Evolutionary conservation across 2,113 vertebrate genomes (phyloP), one percentile per base, ranked within the genome.

Genomic region (Balaeniceps rex): DNA sequence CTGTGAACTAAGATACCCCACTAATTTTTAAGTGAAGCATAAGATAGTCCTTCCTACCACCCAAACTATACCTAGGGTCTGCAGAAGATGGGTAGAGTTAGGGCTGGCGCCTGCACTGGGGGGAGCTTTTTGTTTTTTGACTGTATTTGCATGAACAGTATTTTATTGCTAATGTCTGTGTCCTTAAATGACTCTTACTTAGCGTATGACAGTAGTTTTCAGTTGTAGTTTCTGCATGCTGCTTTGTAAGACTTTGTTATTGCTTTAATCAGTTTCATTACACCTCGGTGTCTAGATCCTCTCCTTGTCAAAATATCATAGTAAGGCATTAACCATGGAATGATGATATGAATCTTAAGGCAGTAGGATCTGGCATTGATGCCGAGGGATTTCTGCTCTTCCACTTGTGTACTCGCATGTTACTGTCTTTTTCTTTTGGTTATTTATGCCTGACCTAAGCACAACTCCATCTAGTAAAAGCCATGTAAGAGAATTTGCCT

Each of bases 221-320:
- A 97, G 84, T 95, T 96, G 95, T 96, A 96, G 79, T 94, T 96
- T 96, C 90, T 95, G 90, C 94, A 91, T 93, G 88, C 96, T 94
- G 95, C 83, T 93, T 94, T 93, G 93, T 97, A 97, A 97, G 96
- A 95, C 93, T 97, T 96, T 92, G 94, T 96, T 95, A 97, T 97
- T 97, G 92, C 89, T 96, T 96, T 97, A 97, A 96, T 96, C 93
- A 97, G 91, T 96, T 97, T 94, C 95, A 97, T 97, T 97, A 94
- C 96, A 97, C 95, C 90, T 95, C 90, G 75, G 88, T 97, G 93
- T 91, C 95, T 95, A 96, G 90, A 94, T 97, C 93, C 94, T 97
- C 97, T 92, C 87, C 92, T 87, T 97, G 94, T 96, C 93, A 96
- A 94, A 95, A 94, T 95, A 95, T 96, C 94, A 96, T 95, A 97